Base-by-base conservation (phyloP, 2,797 vertebrate genomes). In the Saxicola maurus region DNA sequence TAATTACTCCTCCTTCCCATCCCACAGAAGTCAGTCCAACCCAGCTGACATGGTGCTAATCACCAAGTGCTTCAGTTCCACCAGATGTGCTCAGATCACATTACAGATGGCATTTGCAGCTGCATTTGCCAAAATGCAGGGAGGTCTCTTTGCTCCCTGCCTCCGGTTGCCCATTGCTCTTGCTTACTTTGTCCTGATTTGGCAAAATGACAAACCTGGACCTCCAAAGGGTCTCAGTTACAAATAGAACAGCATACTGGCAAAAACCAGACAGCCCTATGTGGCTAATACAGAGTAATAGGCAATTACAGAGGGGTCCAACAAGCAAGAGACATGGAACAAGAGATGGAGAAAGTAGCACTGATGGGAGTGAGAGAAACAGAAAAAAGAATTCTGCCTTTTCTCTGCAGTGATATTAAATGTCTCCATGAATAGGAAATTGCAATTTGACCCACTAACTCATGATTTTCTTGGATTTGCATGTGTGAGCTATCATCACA, bases 231-330 rank as follows among this genome's bases (percentile, higher is more conserved):
- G 6, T 33, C 35, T 67, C 13, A 45, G 11, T 31, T 51, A 85
- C 24, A 57, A 35, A 0, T 3, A 65, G 17, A 76, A 69, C 10
- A 55, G 9, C 12, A 27, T 8, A 59, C 11, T 15, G 8, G 45
- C 46, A 87, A 57, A 89, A 16, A 2, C 0, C 35, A 16, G 17
- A 40, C 2, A 66, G 53, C 13, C 12, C 8, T 24, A 27, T 3
- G 7, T 19, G 42, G 30, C 13, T 53, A 53, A 67, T 6, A 68
- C 3, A 6, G 40, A 86, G 30, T 33, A 82, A 92, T 73, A 37
- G 2, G 59, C 0, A 1, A 46, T 56, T 56, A 71, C 0, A 64
- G 62, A 52, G 2, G 3, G 15, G 18, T 56, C 9, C 30, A 64
- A 17, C 0, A 0, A 86, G 19, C 4, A 80, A n/a, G 30, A 80